A percentile compares a stretch with the other conserved stretches of the same genome.
Evolutionary conservation across 1,140 invertebrate species (phyloP).

Genomic region (Rhizoglyphus robini): DNA sequence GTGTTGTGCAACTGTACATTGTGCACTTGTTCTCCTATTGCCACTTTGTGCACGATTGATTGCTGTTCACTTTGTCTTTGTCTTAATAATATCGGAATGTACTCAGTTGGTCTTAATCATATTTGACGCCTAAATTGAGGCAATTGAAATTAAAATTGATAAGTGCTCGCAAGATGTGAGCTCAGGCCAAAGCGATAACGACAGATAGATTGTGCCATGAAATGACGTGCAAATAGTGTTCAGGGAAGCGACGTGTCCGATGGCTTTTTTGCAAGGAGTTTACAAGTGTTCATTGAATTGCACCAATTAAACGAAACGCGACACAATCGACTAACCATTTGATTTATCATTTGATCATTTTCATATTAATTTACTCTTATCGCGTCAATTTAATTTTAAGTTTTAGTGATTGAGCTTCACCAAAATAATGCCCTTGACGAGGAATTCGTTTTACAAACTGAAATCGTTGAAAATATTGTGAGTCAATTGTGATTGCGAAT

Average conservation of each 20-base stretch:
- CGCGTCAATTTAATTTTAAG: constrained; percentile 19
- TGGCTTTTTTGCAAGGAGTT: too few species aligned
- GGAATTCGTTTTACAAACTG: constrained; percentile 68
- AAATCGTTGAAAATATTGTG: constrained; percentile 60
- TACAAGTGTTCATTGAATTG: too few species aligned
- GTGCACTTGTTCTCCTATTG: neutral
- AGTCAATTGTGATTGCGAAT: constrained; percentile 33
- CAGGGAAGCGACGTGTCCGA: too few species aligned
- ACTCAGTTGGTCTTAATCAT: constrained; percentile 14
- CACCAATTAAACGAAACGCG: too few species aligned
- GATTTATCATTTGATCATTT: too few species aligned
- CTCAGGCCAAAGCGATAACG: too few species aligned
- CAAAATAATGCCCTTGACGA: constrained; percentile 68
- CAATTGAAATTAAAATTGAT: neutral
- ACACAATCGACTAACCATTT: too few species aligned
- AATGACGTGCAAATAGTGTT: too few species aligned
- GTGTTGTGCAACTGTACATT: neutral
- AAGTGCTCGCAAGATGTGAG: neutral
- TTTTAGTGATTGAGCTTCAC: constrained; percentile 89
- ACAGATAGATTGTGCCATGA: too few species aligned
- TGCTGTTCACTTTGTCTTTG: neutral
- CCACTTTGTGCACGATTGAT: neutral
- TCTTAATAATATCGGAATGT: neutral
- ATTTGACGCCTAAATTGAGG: neutral
- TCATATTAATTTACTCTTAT: too few species aligned